Evolutionary conservation across 2,888 invertebrate species (phyloP).

Genomic region (Noctuana brunneofusca): DNA sequence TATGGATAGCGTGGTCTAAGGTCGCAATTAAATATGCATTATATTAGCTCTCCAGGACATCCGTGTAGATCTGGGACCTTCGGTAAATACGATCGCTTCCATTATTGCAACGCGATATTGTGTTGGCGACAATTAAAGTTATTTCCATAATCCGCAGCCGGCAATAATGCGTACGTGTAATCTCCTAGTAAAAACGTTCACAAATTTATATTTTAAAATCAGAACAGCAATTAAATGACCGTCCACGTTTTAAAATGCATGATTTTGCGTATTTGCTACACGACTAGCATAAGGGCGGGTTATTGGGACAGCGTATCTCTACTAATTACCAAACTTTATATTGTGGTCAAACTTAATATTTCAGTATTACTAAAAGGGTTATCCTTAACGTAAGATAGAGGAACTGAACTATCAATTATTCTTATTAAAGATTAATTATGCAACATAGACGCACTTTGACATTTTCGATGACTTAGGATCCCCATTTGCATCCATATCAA

Average conservation of each 20-base stretch:
- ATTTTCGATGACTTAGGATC: conserved; percentile 16
- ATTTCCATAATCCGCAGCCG: conserved; percentile 22
- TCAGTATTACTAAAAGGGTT: not conserved
- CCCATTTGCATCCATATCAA: conserved; percentile 21
- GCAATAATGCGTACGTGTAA: not conserved
- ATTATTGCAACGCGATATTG: conserved; percentile 10
- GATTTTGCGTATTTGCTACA: too few species aligned
- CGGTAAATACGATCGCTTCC: conserved; percentile 35
- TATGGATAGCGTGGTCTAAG: conserved; percentile 43
- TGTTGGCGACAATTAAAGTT: conserved; percentile 21
- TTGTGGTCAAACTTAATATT: too few species aligned
- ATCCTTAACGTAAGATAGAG: not conserved
- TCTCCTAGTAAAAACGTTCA: too few species aligned
- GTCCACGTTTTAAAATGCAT: too few species aligned
- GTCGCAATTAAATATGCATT: conserved; percentile 48
- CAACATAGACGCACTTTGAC: conserved; percentile 23
- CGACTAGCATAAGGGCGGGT: too few species aligned
- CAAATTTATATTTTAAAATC: too few species aligned
- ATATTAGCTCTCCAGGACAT: conserved; percentile 48
- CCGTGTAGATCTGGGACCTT: conserved; percentile 48
- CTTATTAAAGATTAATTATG: not conserved
- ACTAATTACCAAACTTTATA: too few species aligned
- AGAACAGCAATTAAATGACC: too few species aligned
- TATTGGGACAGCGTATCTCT: too few species aligned
- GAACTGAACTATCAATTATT: not conserved